Evolutionary conservation across 2,113 vertebrate genomes (phyloP).

Genomic region (Dromiciops gliroides): DNA sequence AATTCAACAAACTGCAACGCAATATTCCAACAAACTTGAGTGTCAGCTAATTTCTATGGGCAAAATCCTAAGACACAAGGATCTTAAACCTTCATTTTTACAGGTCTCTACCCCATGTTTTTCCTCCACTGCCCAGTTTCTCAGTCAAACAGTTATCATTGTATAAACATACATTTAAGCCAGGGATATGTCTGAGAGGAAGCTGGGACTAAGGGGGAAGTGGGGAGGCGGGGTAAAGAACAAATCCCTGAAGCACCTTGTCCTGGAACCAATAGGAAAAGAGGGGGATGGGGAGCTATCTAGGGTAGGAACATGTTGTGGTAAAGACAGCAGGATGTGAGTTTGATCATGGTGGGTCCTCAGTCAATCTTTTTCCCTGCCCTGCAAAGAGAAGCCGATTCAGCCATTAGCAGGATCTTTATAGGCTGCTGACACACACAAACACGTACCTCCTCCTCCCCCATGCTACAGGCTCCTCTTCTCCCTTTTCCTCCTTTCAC

Average conservation of each 20-base stretch:
- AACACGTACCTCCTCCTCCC: not conserved
- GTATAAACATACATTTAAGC: not conserved
- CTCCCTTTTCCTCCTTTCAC: conserved; percentile 33
- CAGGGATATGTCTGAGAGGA: not conserved
- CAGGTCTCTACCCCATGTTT: not conserved
- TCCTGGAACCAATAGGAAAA: not conserved
- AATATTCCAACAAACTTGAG: not conserved
- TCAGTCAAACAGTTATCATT: not conserved
- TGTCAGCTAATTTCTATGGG: not conserved
- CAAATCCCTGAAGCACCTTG: not conserved
- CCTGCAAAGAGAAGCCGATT: not conserved
- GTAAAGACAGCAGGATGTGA: not conserved
- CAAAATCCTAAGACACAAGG: not conserved
- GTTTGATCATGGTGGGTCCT: not conserved
- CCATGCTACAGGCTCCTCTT: not conserved
- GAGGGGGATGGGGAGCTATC: not conserved
- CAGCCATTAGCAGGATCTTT: conserved; percentile 2
- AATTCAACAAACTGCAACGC: not conserved
- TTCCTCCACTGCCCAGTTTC: not conserved
- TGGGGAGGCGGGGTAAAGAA: not conserved
- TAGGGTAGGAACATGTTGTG: not conserved
- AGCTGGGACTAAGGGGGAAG: not conserved
- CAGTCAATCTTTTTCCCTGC: not conserved
- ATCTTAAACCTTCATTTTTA: not conserved
- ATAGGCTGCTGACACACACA: not conserved